Base-by-base conservation (phyloP, 30 jellyfish, hydroid and myxozoan species). In the Aurelia aurita complex sp. Pacific region DNA sequence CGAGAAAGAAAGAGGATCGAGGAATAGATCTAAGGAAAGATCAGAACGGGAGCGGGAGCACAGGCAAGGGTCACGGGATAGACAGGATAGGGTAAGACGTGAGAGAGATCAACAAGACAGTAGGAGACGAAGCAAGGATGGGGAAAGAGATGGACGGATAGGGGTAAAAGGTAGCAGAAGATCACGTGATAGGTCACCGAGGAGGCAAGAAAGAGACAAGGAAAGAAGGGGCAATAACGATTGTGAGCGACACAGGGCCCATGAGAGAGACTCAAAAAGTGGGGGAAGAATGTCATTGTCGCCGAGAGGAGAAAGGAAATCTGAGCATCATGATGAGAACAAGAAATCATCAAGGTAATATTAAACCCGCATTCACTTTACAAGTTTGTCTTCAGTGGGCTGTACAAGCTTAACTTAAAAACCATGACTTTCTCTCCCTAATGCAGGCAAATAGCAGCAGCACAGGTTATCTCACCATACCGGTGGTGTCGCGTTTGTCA, bases 101-200 rank as follows among this genome's bases (percentile, higher is more conserved):
- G 76, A 36, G 63, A n/a, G 70, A 74, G 82, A 74, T 61, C 76
- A 64, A 35, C 13, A 46, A 9, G 57, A 3, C 57, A 46, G 57
- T 46, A 71, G 94, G 13, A 77, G 90, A 40, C 94, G 91, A 0
- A 89, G 97, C 69, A 53, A 88, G 38, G 90, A 74, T 6, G 64
- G 94, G 71, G 10, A 34, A 35, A 29, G 85, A 29, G 73, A 46
- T 0, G 32, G 69, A 38, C 38, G 60, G 64, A 71, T 54, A 59
- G 18, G 79, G 64, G 17, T 0, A 10, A 70, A 77, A 38, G n/a
- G 38, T 23, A 32, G 73, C 71, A 43, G 74, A 23, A 77, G 77
- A 75, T 57, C 87, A 14, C 52, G 73, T 35, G 82, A 72, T 16
- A 72, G 29, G 81, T 23, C 63, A 51, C 64, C 60, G 2, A 18